These are phyloP conservation scores for Mungos mungo DNA, from an alignment of 2,113 vertebrate species.

Conservation along the genomic window DNA sequence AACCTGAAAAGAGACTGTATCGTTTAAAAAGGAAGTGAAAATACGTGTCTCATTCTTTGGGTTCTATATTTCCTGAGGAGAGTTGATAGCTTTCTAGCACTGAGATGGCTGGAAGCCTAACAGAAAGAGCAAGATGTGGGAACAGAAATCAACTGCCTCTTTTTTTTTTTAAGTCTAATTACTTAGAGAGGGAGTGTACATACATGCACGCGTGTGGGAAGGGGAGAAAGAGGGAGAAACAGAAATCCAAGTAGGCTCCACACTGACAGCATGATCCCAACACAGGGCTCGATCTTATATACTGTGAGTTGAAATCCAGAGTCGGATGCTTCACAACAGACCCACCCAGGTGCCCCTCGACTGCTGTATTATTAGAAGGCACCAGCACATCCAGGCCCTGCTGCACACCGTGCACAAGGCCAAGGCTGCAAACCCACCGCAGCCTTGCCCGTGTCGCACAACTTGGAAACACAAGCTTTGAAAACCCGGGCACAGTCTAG, in stretches of 20 bases:
- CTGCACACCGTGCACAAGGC: background rate
- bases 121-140: background rate
- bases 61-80: constrained; percentile 17
- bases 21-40: constrained; percentile 61
- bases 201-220: rapidly evolving
- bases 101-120: background rate
- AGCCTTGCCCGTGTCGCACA: constrained; percentile 21
- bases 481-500: background rate
- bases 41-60: constrained; percentile 8
- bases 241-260: too few species aligned
- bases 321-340: too few species aligned
- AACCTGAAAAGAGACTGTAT: constrained; percentile 46
- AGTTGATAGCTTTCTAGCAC: background rate
- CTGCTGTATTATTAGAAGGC: background rate
- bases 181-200: too few species aligned
- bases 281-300: too few species aligned
- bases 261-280: too few species aligned
- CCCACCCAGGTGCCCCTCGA: background rate
- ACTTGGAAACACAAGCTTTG: background rate
- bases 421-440: constrained; percentile 26
- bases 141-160: constrained; percentile 38
- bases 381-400: background rate
- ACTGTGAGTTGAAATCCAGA: too few species aligned
- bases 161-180: too few species aligned
- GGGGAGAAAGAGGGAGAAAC: too few species aligned